Conservation (phyloP, 2,113 vertebrate species). For the Upupa epops region DNA sequence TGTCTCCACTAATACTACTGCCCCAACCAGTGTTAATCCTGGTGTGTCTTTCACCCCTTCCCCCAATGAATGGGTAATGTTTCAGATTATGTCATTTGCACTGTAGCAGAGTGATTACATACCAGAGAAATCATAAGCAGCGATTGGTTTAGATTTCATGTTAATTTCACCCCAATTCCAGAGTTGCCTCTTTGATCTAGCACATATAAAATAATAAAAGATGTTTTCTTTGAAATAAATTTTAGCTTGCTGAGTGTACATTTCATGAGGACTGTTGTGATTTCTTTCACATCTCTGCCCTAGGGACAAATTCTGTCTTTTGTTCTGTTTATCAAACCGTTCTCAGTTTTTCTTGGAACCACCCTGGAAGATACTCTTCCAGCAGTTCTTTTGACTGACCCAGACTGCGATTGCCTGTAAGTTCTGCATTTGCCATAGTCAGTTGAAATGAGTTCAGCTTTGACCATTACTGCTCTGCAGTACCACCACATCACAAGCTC, state of each 20-base stretch:
- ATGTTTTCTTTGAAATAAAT: constrained; percentile 6
- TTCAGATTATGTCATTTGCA: neutral
- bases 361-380: neutral
- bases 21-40: neutral
- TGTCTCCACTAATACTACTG: neutral
- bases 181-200: neutral
- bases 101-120: neutral
- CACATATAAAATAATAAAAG: constrained; percentile 4
- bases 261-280: neutral
- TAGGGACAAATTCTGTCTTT: neutral
- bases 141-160: constrained; percentile 16
- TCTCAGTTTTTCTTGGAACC: neutral
- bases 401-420: neutral
- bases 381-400: neutral
- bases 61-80: neutral
- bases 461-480: neutral
- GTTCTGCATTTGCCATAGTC: neutral
- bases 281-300: neutral
- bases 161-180: neutral
- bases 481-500: no score
- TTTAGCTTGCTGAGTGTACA: neutral
- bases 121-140: neutral
- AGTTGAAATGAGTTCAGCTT: neutral
- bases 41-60: neutral
- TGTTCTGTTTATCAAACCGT: neutral